These are phyloP conservation scores for Halichoeres trimaculatus DNA, from an alignment of 2,113 vertebrate species.

Conservation along the genomic window DNA sequence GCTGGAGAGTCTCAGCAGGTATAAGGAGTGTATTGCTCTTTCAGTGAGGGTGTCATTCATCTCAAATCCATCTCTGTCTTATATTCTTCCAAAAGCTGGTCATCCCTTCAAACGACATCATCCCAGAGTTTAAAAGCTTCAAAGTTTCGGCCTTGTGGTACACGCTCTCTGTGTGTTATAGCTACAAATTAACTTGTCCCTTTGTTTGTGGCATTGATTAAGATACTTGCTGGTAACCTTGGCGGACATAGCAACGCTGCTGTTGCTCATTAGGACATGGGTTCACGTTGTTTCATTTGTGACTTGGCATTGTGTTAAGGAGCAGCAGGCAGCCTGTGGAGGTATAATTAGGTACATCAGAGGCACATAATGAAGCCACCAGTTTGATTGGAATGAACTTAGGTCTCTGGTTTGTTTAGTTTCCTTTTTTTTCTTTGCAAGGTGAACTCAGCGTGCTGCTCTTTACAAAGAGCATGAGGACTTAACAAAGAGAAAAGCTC, in stretches of 20 bases:
- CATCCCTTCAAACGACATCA: neutral
- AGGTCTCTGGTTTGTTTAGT: too few species aligned
- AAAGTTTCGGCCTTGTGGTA: neutral
- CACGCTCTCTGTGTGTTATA: constrained; percentile 24
- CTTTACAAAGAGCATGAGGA: too few species aligned
- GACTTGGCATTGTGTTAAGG: constrained; percentile 50
- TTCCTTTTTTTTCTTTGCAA: too few species aligned
- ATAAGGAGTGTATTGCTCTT: constrained; percentile 29
- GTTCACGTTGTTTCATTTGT: constrained; percentile 44
- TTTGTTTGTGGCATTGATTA: constrained; percentile 58
- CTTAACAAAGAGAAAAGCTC: too few species aligned
- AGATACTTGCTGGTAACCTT: constrained; percentile 65
- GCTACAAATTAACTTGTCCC: constrained; percentile 42
- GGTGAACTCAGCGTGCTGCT: too few species aligned
- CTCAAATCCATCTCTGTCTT: constrained; percentile 29
- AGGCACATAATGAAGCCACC: constrained; percentile 42
- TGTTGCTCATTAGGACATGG: constrained; percentile 40
- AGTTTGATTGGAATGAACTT: neutral
- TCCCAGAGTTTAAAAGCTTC: neutral
- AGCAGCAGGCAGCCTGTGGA: constrained; percentile 29
- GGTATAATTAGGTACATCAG: constrained; percentile 53
- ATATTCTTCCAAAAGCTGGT: constrained; percentile 15
- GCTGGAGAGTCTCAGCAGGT: constrained; percentile 55
- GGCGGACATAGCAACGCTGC: constrained; percentile 19
- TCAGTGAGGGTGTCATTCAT: constrained; percentile 51